Evolutionary conservation across 2,888 invertebrate species (phyloP).

Genomic region (Tolmerus cingulatus): DNA sequence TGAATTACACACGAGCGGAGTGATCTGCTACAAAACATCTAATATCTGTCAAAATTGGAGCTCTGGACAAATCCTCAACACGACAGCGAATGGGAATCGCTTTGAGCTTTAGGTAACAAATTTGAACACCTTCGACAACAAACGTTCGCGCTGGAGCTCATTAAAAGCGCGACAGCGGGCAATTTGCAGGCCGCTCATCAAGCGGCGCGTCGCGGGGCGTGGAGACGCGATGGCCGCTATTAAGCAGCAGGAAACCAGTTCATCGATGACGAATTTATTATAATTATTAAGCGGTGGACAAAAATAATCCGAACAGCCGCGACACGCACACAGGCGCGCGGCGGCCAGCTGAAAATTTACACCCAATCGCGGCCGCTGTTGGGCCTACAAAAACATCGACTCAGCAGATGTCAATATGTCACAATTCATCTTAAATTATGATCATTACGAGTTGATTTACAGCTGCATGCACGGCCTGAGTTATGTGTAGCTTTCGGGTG

Average conservation of each 20-base stretch:
- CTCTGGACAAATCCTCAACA: neutral
- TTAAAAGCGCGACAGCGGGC: neutral
- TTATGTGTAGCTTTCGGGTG: slow-evolving; percentile 30
- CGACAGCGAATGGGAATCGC: neutral
- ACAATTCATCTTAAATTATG: slow-evolving; percentile 43
- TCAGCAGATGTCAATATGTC: slow-evolving; percentile 44
- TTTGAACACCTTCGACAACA: neutral
- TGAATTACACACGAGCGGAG: neutral
- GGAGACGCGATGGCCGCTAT: neutral
- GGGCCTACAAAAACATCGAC: slow-evolving; percentile 32
- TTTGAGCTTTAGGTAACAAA: neutral
- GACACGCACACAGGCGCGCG: neutral
- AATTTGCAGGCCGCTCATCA: neutral
- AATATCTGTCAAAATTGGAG: neutral
- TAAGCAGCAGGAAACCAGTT: slow-evolving; percentile 23
- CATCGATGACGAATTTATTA: slow-evolving; percentile 31
- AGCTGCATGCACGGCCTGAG: slow-evolving; percentile 30
- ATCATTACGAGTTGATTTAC: slow-evolving; percentile 43
- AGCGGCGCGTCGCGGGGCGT: neutral
- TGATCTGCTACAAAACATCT: neutral
- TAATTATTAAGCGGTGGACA: slow-evolving; percentile 1
- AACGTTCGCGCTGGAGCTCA: neutral
- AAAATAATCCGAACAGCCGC: neutral
- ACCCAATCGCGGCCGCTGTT: neutral
- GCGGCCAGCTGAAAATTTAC: neutral